These are phyloP conservation scores for Neofelis nebulosa DNA, from an alignment of 2,113 vertebrate species.

Conservation along the genomic window DNA sequence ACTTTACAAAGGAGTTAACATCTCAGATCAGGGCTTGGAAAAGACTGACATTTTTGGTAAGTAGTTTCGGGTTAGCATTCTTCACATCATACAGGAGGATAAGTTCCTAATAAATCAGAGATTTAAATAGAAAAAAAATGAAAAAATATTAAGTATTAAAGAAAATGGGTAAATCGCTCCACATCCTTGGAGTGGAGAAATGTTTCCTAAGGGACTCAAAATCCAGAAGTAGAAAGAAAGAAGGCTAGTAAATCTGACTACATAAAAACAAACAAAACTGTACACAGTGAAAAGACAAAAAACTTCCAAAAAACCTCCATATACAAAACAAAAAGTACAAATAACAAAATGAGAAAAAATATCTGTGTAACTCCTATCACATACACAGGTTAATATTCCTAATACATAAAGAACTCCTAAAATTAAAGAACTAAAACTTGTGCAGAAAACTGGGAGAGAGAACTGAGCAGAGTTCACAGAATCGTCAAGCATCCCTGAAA, in stretches of 20 bases:
- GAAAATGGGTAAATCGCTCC: neutral
- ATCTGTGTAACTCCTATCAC: neutral
- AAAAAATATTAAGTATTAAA: neutral
- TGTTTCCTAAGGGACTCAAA: neutral
- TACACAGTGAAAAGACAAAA: neutral
- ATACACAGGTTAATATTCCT: neutral
- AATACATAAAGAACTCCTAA: neutral
- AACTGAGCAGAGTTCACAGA: neutral
- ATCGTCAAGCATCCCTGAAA: neutral
- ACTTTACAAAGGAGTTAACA: neutral
- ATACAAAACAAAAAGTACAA: neutral
- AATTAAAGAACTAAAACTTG: neutral
- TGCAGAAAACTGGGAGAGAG: neutral
- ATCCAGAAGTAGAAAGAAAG: constrained; percentile 3
- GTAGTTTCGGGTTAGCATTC: neutral
- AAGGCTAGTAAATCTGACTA: neutral
- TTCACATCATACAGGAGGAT: neutral
- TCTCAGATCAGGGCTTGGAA: neutral
- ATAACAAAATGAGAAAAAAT: neutral
- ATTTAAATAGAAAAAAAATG: constrained; percentile 14
- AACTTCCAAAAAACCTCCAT: neutral
- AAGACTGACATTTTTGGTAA: neutral
- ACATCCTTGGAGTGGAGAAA: neutral
- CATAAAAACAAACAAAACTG: neutral
- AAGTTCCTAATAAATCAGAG: constrained; percentile 13